phyloP scores from a whole-genome alignment of 2,113 vertebrate genomes.

The Halichoeres trimaculatus region DNA sequence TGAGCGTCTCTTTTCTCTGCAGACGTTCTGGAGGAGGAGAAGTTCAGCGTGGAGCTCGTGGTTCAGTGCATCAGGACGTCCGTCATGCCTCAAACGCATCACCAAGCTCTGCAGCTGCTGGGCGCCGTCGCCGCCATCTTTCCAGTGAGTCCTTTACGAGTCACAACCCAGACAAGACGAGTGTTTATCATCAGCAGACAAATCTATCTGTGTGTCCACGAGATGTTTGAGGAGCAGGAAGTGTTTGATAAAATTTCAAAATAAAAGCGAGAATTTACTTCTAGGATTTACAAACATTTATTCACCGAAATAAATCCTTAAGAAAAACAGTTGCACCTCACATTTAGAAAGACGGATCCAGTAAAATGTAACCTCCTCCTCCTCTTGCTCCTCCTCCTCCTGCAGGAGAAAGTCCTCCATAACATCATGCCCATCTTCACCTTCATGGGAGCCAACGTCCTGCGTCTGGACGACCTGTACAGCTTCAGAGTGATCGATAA shows the following conservation, averaged over 20 bases:
- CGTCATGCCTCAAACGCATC: constrained; percentile 94
- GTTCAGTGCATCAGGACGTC: constrained; percentile 93
- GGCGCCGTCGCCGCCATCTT: constrained; percentile 90
- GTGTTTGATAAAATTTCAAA: no score
- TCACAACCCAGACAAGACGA: not conserved
- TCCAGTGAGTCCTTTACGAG: constrained; percentile 80
- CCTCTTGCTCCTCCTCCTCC: not conserved
- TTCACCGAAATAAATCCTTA: no score
- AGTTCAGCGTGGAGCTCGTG: constrained; percentile 95
- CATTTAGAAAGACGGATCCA: no score
- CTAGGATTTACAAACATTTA: no score
- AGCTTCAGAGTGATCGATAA: constrained; percentile 97
- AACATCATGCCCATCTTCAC: constrained; percentile 99
- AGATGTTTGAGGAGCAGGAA: no score
- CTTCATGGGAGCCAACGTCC: constrained; percentile 95
- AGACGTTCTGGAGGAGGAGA: constrained; percentile 93
- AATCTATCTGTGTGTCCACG: no score
- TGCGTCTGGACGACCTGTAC: constrained; percentile 95
- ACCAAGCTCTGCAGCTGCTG: constrained; percentile 94
- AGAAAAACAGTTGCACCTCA: no score
- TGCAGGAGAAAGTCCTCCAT: constrained; percentile 96
- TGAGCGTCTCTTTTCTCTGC: not conserved
- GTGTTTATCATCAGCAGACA: no score
- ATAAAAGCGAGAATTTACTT: no score
- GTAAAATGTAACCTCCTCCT: no score